Evolutionary conservation across 2,797 vertebrate genomes (phyloP), one percentile per base, ranked within the genome.

Genomic region (Coracias cyanogaster): DNA sequence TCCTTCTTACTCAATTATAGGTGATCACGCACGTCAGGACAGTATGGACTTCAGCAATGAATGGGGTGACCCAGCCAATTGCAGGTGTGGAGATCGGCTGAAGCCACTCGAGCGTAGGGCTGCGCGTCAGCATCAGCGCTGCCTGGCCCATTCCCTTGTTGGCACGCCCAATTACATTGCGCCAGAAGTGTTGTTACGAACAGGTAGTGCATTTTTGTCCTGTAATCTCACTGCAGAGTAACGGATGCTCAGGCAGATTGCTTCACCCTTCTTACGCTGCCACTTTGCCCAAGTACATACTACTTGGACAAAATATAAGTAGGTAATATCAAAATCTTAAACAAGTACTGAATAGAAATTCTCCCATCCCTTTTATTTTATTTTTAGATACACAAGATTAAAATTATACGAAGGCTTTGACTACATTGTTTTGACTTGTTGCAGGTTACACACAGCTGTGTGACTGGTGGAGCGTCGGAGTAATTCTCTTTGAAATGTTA

Each of bases 21-120:
- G 99, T 69, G 99, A 99, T 91, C 99, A 99, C 4, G 98, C 98
- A 64, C 98, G 99, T 48, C 99, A 99, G 97, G 99, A 99, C 97
- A 99, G 99, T 81, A 99, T 99, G 99, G 99, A 99, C 98, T 99
- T 99, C 97, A 99, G 99, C 97, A 99, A 97, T 28, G 99, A 99
- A n/a, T 99, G 99, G 99, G 99, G 99, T 19, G 99, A 99, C 86
- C 97, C 99, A 1, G 97, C 99, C 2, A 99, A 98, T 82, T 99
- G 99, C 90, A 98, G 98, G 69, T 99, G 99, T n/a, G 98, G 98
- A 3, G 99, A 99, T 64, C 98, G 99, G 17, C 97, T 99, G 69
- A 99, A 99, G 94, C 99, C 99, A 0, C 98, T 99, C 72, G 99
- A 99, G 97, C 98, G 99, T 61, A 97, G 99, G 74, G 99, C 99